Conservation (phyloP, 2,113 vertebrate genomes). For the Laticauda colubrina region DNA sequence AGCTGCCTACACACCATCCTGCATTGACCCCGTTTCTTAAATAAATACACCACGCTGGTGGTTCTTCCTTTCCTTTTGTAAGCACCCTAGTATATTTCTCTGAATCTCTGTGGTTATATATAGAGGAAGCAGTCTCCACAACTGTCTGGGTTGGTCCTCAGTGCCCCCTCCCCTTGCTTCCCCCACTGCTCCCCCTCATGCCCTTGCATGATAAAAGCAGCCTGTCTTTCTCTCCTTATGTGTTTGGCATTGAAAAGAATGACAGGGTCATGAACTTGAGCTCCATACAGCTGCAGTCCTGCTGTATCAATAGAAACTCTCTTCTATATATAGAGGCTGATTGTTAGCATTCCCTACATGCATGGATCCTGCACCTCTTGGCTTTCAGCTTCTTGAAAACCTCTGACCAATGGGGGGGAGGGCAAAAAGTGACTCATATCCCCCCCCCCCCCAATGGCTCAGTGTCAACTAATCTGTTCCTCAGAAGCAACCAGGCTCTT, state of each 20-base stretch:
- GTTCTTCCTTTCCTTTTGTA: neutral
- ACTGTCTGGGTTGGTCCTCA: neutral
- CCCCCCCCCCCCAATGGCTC: neutral
- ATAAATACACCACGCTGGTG: neutral
- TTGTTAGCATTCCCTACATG: neutral
- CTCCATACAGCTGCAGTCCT: neutral
- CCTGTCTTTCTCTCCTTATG: slow-evolving; percentile 2
- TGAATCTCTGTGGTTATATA: neutral
- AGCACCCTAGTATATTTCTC: neutral
- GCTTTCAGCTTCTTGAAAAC: neutral
- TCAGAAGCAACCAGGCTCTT: neutral
- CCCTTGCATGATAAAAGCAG: neutral
- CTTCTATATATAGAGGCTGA: neutral
- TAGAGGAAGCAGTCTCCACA: neutral
- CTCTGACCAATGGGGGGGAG: neutral
- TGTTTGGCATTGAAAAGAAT: neutral
- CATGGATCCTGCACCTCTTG: neutral
- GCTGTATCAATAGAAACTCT: slow-evolving; percentile 6
- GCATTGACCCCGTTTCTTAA: neutral
- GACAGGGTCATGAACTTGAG: neutral
- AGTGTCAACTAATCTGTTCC: neutral
- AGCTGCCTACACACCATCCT: neutral
- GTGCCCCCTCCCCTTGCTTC: neutral
- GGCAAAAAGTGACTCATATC: neutral
- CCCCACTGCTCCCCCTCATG: neutral